Evolutionary conservation across 2,888 invertebrate genomes (phyloP).

Genomic region (Deilephila porcellus): DNA sequence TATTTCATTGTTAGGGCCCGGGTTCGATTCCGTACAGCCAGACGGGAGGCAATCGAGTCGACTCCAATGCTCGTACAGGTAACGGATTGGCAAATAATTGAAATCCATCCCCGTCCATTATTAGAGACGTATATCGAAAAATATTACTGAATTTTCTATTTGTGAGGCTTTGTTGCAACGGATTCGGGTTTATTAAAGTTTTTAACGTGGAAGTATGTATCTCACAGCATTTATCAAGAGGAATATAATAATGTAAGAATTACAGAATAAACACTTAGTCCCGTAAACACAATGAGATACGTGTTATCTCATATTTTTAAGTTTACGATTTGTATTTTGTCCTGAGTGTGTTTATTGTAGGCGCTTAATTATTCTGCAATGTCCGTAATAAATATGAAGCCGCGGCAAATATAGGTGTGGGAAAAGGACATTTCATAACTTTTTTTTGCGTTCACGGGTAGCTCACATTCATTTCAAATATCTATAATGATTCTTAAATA

Average conservation of each 20-base stretch:
- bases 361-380: too few relatives aligned
- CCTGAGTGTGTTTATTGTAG: too few relatives aligned
- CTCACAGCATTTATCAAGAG: not conserved
- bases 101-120: conserved; percentile 62
- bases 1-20: conserved; percentile 69
- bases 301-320: too few relatives aligned
- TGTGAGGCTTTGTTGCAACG: conserved; percentile 12
- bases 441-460: too few relatives aligned
- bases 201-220: not conserved
- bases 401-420: too few relatives aligned
- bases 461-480: too few relatives aligned
- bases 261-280: too few relatives aligned
- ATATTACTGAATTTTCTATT: conserved; percentile 45
- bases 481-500: too few relatives aligned
- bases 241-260: not conserved
- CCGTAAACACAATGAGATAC: too few relatives aligned
- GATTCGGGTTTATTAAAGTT: conserved; percentile 27
- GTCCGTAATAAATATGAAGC: too few relatives aligned
- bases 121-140: conserved; percentile 55
- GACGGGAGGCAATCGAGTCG: conserved; percentile 71
- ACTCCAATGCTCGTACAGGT: conserved; percentile 57
- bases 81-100: conserved; percentile 76
- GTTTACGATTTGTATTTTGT: too few relatives aligned
- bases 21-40: conserved; percentile 67
- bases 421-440: too few relatives aligned